These are phyloP conservation scores for Alviniconcha marisindica DNA, from an alignment of 1,140 invertebrate genomes.

Conservation along the genomic window DNA sequence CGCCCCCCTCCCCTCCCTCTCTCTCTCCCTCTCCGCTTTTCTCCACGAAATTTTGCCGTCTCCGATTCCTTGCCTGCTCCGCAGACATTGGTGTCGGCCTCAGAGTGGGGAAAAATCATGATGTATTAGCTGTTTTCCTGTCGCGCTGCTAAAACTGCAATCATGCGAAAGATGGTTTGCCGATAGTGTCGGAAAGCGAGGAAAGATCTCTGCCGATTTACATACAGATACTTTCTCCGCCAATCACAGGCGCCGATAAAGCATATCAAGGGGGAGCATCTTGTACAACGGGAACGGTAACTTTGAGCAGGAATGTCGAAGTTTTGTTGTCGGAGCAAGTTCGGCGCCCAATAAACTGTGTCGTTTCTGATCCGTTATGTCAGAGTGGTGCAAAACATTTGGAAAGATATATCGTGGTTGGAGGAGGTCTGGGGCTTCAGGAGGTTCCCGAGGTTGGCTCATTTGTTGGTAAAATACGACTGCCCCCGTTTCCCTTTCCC, in stretches of 20 bases:
- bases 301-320: not conserved
- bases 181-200: not conserved
- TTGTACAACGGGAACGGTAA: not conserved
- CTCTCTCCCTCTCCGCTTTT: not conserved
- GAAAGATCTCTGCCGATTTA: not conserved
- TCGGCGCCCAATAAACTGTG: not conserved
- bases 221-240: constrained; percentile 13
- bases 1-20: not conserved
- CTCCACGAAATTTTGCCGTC: not conserved
- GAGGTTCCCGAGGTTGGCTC: no score
- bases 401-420: not conserved
- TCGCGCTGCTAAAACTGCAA: constrained; percentile 1
- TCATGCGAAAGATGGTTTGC: not conserved
- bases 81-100: not conserved
- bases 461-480: no score
- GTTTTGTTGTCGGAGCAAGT: not conserved
- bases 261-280: constrained; percentile 1
- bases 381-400: not conserved
- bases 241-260: not conserved
- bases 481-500: no score
- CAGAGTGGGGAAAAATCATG: not conserved
- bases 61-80: not conserved
- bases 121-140: not conserved
- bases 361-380: not conserved
- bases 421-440: not conserved